A percentile compares a stretch with the other conserved stretches of the same genome.
These are phyloP conservation scores for Noctua janthina DNA, from an alignment of 2,888 invertebrate species.

Conservation along the genomic window DNA sequence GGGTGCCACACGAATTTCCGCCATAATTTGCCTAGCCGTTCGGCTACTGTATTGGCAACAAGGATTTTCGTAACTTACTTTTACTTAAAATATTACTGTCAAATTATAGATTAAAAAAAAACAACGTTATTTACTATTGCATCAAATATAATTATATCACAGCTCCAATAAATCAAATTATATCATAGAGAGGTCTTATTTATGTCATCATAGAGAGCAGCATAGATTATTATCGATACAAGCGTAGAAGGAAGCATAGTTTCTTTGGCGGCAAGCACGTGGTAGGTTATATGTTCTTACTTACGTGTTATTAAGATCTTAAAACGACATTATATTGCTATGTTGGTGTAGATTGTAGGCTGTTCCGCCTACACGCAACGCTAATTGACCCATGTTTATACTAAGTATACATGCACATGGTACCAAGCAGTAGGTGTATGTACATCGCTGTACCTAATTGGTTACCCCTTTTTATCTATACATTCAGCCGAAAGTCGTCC, in stretches of 20 bases:
- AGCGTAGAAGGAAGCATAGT: constrained; percentile 43
- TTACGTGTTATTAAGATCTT: constrained; percentile 37
- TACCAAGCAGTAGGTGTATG: neutral
- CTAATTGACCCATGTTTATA: constrained; percentile 3
- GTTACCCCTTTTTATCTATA: no score
- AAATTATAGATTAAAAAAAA: neutral
- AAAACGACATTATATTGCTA: constrained; percentile 39
- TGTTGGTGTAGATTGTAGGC: constrained; percentile 18
- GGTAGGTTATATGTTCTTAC: neutral
- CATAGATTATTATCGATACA: constrained; percentile 18
- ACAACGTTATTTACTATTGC: neutral
- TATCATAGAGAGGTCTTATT: constrained; percentile 27
- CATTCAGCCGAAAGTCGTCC: no score
- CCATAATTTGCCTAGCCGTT: neutral
- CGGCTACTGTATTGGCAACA: neutral
- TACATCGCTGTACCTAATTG: neutral
- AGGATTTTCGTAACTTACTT: neutral
- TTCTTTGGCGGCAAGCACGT: constrained; percentile 21
- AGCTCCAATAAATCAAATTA: constrained; percentile 16
- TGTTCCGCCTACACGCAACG: constrained; percentile 33
- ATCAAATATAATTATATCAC: constrained; percentile 10
- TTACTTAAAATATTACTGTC: neutral
- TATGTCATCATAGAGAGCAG: constrained; percentile 15
- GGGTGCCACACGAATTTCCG: no score
- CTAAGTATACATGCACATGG: neutral